Evolutionary conservation across 92 coral and sea anemone genomes (phyloP).

Genomic region (Plumapathes pennacea): DNA sequence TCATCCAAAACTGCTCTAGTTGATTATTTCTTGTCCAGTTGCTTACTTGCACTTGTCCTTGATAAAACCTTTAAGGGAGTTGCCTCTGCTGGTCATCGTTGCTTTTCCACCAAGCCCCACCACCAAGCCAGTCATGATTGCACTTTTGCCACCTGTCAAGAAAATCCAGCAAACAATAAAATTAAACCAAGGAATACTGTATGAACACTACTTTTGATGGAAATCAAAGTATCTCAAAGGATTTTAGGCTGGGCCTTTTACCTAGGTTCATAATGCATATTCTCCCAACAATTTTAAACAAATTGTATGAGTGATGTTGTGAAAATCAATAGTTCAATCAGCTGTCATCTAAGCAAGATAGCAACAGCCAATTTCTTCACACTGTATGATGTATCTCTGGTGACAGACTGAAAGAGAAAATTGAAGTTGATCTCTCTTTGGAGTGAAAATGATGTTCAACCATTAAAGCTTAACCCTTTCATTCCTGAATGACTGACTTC

Average conservation of each 20-base stretch:
- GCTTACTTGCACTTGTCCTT: slow-evolving; percentile 83
- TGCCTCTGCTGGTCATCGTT: slow-evolving; percentile 84
- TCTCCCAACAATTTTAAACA: too few relatives aligned
- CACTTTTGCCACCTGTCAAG: slow-evolving; percentile 94
- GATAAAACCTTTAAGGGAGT: slow-evolving; percentile 87
- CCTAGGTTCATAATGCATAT: not conserved
- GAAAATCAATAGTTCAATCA: too few relatives aligned
- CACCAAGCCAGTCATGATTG: slow-evolving; percentile 91
- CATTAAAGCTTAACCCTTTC: too few relatives aligned
- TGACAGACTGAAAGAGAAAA: too few relatives aligned
- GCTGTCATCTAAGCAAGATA: too few relatives aligned
- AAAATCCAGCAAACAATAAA: not conserved
- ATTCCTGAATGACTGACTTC: too few relatives aligned
- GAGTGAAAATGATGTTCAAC: too few relatives aligned
- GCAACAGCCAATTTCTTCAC: too few relatives aligned
- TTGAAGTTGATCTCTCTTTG: too few relatives aligned
- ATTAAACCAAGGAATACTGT: not conserved
- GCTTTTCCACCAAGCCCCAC: slow-evolving; percentile 99
- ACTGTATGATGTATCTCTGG: too few relatives aligned
- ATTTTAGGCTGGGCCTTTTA: not conserved
- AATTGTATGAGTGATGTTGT: too few relatives aligned
- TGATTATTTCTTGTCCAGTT: not conserved
- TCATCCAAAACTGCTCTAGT: not conserved
- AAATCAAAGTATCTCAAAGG: not conserved
- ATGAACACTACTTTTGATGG: not conserved